phyloP scores from a whole-genome alignment of 2,888 invertebrate species.

The Iphiclides podalirius region DNA sequence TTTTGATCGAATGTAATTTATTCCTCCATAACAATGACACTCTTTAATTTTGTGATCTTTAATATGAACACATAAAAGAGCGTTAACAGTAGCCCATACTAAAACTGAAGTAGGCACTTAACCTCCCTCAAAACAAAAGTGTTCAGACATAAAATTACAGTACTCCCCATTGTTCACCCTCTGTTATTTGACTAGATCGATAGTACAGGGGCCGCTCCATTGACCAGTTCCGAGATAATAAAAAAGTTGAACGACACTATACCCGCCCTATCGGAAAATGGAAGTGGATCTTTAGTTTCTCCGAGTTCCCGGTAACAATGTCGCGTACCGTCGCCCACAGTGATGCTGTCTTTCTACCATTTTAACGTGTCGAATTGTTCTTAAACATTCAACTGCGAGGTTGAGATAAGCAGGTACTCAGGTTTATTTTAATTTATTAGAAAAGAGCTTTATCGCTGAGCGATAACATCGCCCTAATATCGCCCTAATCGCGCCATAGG shows the following conservation, averaged over 20 bases:
- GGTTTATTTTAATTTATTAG: too few species aligned
- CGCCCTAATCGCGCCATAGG: too few species aligned
- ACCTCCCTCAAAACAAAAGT: slow-evolving; percentile 15
- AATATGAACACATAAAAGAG: too few species aligned
- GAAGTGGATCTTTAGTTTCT: slow-evolving; percentile 68
- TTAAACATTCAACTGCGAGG: slow-evolving; percentile 11
- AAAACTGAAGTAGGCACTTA: slow-evolving; percentile 1
- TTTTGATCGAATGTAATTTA: too few species aligned
- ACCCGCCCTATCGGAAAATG: slow-evolving; percentile 73
- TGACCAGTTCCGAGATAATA: slow-evolving; percentile 71
- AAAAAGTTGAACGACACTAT: slow-evolving; percentile 74
- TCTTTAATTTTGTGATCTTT: too few species aligned
- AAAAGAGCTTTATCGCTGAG: too few species aligned
- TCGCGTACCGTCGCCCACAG: slow-evolving; percentile 46
- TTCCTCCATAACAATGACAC: too few species aligned
- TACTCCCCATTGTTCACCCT: slow-evolving; percentile 8
- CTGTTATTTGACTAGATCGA: slow-evolving; percentile 37
- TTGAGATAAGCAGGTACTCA: slow-evolving; percentile 9
- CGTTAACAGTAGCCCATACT: not conserved
- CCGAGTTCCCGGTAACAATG: slow-evolving; percentile 62
- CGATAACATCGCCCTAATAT: too few species aligned
- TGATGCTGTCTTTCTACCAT: slow-evolving; percentile 36
- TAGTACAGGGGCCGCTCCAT: slow-evolving; percentile 41
- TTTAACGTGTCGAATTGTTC: slow-evolving; percentile 14
- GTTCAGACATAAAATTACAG: slow-evolving; percentile 16